A percentile compares a stretch with the other conserved stretches of the same genome.
phyloP scores from a whole-genome alignment of 2,888 invertebrate genomes.

The Cecidostiba fungosa region DNA sequence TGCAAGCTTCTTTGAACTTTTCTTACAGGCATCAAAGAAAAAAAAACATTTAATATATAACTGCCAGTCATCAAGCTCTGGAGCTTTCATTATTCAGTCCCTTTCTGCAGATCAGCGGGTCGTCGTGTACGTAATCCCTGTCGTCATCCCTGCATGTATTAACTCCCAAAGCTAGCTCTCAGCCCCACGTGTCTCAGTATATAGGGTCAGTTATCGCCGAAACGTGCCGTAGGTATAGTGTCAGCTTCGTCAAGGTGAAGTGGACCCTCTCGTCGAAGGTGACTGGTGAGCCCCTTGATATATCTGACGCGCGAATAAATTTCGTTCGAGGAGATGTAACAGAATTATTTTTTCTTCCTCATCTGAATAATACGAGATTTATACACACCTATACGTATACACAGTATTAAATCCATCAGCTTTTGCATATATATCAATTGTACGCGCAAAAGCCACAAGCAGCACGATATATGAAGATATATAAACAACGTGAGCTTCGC shows the following conservation, averaged over 20 bases:
- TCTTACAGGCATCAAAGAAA: not conserved
- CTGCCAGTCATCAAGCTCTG: not conserved
- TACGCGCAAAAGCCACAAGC: not conserved
- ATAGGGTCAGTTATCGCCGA: not conserved
- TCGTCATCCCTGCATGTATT: constrained; percentile 7
- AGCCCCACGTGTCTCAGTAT: not conserved
- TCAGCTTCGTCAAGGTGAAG: not conserved
- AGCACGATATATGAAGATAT: not conserved
- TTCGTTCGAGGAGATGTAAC: no score
- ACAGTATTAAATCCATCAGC: no score
- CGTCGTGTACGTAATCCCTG: not conserved
- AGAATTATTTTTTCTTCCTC: no score
- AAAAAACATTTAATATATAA: not conserved
- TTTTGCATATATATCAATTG: not conserved
- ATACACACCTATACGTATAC: no score
- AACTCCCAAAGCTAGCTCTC: not conserved
- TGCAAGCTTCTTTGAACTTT: no score
- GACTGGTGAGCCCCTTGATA: not conserved
- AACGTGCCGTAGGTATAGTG: not conserved
- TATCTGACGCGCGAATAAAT: not conserved
- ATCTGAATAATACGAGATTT: no score
- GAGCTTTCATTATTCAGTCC: not conserved
- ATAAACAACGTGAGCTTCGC: not conserved
- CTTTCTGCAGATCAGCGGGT: not conserved
- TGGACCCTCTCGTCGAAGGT: constrained; percentile 15